These are phyloP conservation scores for Cantharis rustica DNA, from an alignment of 2,888 invertebrate genomes.

Conservation along the genomic window DNA sequence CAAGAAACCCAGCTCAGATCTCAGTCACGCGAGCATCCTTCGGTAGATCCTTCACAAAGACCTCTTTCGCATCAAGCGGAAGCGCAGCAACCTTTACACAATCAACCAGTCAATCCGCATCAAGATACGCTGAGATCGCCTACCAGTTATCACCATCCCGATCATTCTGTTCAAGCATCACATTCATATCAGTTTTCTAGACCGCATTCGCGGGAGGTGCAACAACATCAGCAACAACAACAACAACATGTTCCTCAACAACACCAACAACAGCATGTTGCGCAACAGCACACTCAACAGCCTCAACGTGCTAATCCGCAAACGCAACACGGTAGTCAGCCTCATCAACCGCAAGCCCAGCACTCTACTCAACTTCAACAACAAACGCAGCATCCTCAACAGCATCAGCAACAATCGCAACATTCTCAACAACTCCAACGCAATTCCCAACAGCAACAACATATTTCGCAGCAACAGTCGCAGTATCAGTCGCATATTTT, in stretches of 20 bases:
- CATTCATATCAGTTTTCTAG: constrained; percentile 57
- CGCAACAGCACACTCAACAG: constrained; percentile 35
- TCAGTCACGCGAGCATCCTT: constrained; percentile 21
- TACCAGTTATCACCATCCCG: constrained; percentile 22
- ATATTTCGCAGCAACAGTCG: constrained; percentile 15
- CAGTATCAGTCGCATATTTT: constrained; percentile 37
- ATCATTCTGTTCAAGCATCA: constrained; percentile 25
- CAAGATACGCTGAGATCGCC: constrained; percentile 27
- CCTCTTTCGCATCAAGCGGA: constrained; percentile 29
- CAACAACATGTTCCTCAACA: constrained; percentile 28
- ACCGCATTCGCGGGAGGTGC: constrained; percentile 51
- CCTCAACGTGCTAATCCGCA: background rate
- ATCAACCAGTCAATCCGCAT: constrained; percentile 15
- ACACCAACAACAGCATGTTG: constrained; percentile 32
- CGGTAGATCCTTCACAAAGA: constrained; percentile 18
- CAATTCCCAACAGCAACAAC: constrained; percentile 25
- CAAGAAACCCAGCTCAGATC: constrained; percentile 31
- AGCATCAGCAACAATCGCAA: constrained; percentile 10
- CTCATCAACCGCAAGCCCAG: constrained; percentile 21
- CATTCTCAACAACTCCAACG: constrained; percentile 22
- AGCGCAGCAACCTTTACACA: constrained; percentile 27
- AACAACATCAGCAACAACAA: constrained; percentile 31
- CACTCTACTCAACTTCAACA: background rate
- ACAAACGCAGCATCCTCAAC: constrained; percentile 16
- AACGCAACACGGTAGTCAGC: constrained; percentile 11